Percentiles rank a stretch among this genome's conserved stretches.
Conservation (phyloP, 2,888 invertebrate genomes). For the Hofmannophila pseudospretella region DNA sequence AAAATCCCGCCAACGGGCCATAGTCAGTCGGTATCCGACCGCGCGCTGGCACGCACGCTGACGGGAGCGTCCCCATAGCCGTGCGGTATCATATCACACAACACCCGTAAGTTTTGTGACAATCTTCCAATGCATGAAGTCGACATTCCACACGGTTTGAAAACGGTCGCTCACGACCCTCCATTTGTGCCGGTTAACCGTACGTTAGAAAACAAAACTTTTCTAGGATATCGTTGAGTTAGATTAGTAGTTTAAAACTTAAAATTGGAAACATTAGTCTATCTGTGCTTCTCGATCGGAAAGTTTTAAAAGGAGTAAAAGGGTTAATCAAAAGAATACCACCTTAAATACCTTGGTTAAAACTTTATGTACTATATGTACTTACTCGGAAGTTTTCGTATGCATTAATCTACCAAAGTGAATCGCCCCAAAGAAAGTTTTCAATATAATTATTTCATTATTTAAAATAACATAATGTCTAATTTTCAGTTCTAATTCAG, state of each 20-base stretch:
- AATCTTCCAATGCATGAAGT: conserved; percentile 33
- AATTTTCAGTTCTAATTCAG: conserved; percentile 10
- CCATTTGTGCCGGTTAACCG: conserved; percentile 6
- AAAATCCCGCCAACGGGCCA: conserved; percentile 11
- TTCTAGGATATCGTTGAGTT: conserved; percentile 28
- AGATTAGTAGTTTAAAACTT: conserved; percentile 38
- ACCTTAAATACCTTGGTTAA: too few relatives aligned
- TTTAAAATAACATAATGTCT: too few relatives aligned
- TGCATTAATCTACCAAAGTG: too few relatives aligned
- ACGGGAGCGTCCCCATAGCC: conserved; percentile 24
- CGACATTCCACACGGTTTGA: conserved; percentile 33
- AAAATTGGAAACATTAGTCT: conserved; percentile 35
- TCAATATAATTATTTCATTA: too few relatives aligned
- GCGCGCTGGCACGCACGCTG: conserved; percentile 46
- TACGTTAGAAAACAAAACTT: conserved; percentile 15
- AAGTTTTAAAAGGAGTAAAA: conserved; percentile 8
- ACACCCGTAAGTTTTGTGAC: conserved; percentile 62
- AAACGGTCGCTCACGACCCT: conserved; percentile 12
- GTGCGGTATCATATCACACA: conserved; percentile 28
- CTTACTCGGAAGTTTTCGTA: too few relatives aligned
- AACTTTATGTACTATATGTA: too few relatives aligned
- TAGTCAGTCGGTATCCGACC: conserved; percentile 44
- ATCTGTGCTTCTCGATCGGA: conserved; percentile 18
- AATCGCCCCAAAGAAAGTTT: too few relatives aligned
- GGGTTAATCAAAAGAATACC: too few relatives aligned